These are phyloP conservation scores for Sebastes alutus DNA, from an alignment of 2,797 vertebrate species.

Conservation along the genomic window DNA sequence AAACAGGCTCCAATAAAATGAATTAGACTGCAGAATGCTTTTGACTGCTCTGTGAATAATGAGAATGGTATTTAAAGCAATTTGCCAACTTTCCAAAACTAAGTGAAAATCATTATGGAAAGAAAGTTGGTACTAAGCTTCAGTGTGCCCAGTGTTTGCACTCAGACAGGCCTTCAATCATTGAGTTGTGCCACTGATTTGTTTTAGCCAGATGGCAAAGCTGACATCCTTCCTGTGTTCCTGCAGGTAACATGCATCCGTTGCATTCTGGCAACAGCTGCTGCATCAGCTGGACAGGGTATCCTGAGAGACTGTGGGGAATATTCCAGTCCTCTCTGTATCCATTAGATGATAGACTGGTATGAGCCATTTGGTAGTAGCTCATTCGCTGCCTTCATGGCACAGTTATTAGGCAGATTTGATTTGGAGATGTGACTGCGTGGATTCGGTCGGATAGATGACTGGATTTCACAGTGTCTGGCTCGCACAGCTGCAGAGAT, in stretches of 20 bases:
- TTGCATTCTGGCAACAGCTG: slow-evolving; percentile 61
- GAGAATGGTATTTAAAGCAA: slow-evolving; percentile 31
- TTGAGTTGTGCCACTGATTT: slow-evolving; percentile 36
- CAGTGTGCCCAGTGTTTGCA: not conserved
- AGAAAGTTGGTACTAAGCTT: not conserved
- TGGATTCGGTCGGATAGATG: slow-evolving; percentile 52
- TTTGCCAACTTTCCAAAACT: slow-evolving; percentile 30
- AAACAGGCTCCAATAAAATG: not conserved
- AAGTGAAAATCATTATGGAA: slow-evolving; percentile 25
- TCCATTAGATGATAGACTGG: slow-evolving; percentile 42
- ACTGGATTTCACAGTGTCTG: slow-evolving; percentile 63
- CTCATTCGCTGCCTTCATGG: slow-evolving; percentile 60
- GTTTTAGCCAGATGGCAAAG: slow-evolving; percentile 54
- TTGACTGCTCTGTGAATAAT: slow-evolving; percentile 26
- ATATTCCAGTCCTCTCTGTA: slow-evolving; percentile 48
- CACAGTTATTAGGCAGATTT: slow-evolving; percentile 53
- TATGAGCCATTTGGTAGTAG: slow-evolving; percentile 44
- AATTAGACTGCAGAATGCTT: slow-evolving; percentile 10
- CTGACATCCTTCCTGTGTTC: slow-evolving; percentile 38
- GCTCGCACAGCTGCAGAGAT: slow-evolving; percentile 47
- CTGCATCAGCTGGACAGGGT: slow-evolving; percentile 59
- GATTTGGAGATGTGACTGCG: slow-evolving; percentile 55
- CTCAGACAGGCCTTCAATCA: slow-evolving; percentile 29
- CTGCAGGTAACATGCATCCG: slow-evolving; percentile 53
- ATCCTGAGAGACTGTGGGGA: slow-evolving; percentile 32